Evolutionary conservation across 1,140 invertebrate species (phyloP).

Genomic region (Hydropsyche tenuis): DNA sequence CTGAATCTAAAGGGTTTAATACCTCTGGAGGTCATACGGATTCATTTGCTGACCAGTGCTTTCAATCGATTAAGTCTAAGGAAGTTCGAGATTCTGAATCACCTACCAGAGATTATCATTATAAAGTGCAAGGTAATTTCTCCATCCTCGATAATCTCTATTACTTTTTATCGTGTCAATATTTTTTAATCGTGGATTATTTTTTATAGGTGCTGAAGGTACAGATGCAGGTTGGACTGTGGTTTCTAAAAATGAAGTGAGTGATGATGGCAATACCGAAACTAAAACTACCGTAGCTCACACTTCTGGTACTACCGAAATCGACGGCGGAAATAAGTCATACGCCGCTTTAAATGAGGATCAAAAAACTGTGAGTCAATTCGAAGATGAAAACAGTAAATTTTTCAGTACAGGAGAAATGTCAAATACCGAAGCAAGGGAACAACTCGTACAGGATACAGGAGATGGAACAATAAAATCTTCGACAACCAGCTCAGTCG

Average conservation of each 20-base stretch:
- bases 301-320: constrained; percentile 64
- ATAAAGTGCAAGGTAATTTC: constrained; percentile 55
- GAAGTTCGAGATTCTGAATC: constrained; percentile 78
- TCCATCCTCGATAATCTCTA: no score
- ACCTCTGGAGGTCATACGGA: constrained; percentile 66
- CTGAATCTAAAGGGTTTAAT: constrained; percentile 54
- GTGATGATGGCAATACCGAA: constrained; percentile 59
- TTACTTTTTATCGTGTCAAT: not conserved
- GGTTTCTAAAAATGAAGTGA: constrained; percentile 57
- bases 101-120: constrained; percentile 69
- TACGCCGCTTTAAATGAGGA: constrained; percentile 68
- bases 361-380: constrained; percentile 63
- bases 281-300: constrained; percentile 57
- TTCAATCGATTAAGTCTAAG: constrained; percentile 76
- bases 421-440: constrained; percentile 65
- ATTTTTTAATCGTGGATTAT: not conserved
- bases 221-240: constrained; percentile 62
- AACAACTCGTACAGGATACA: constrained; percentile 66
- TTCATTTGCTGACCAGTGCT: constrained; percentile 74
- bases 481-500: constrained; percentile 59
- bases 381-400: constrained; percentile 69
- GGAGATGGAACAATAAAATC: constrained; percentile 60
- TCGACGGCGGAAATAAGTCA: constrained; percentile 66
- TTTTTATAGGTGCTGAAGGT: constrained; percentile 59
- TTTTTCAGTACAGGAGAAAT: constrained; percentile 64